These are phyloP conservation scores for Xestobium rufovillosum DNA, from an alignment of 2,888 invertebrate genomes.

Conservation along the genomic window DNA sequence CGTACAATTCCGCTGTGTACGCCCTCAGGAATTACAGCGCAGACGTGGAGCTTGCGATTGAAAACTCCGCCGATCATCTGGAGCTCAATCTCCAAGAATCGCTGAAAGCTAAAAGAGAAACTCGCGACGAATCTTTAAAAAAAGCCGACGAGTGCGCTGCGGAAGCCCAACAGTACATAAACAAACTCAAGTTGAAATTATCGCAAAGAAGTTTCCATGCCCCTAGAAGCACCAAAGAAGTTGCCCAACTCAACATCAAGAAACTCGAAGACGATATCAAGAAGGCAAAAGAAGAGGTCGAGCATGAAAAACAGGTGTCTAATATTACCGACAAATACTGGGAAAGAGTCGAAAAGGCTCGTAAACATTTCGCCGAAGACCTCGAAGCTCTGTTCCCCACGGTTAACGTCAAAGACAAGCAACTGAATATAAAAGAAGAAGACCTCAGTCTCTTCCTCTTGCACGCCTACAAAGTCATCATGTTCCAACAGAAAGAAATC, in stretches of 20 bases:
- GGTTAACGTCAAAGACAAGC: slow-evolving; percentile 59
- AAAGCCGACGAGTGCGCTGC: slow-evolving; percentile 54
- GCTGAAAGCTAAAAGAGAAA: slow-evolving; percentile 52
- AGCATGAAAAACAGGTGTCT: slow-evolving; percentile 49
- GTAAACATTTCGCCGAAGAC: slow-evolving; percentile 56
- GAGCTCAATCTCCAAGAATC: slow-evolving; percentile 51
- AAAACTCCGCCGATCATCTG: slow-evolving; percentile 53
- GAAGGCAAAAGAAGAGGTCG: slow-evolving; percentile 52
- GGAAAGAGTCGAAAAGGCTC: slow-evolving; percentile 63
- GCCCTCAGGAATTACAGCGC: slow-evolving; percentile 51
- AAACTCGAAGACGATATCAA: slow-evolving; percentile 51
- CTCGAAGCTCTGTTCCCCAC: slow-evolving; percentile 65
- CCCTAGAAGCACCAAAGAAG: slow-evolving; percentile 42
- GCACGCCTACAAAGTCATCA: slow-evolving; percentile 69
- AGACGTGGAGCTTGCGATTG: slow-evolving; percentile 51
- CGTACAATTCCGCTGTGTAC: slow-evolving; percentile 56
- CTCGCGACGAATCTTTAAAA: slow-evolving; percentile 48
- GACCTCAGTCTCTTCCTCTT: slow-evolving; percentile 72
- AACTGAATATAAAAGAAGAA: slow-evolving; percentile 52
- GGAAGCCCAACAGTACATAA: slow-evolving; percentile 36
- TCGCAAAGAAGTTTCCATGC: slow-evolving; percentile 41
- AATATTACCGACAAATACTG: slow-evolving; percentile 72
- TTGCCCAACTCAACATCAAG: slow-evolving; percentile 50
- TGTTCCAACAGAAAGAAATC: slow-evolving; percentile 70
- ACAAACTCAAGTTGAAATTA: slow-evolving; percentile 41